phyloP scores from a whole-genome alignment of 2,113 vertebrate genomes.

The Arvicanthis niloticus region DNA sequence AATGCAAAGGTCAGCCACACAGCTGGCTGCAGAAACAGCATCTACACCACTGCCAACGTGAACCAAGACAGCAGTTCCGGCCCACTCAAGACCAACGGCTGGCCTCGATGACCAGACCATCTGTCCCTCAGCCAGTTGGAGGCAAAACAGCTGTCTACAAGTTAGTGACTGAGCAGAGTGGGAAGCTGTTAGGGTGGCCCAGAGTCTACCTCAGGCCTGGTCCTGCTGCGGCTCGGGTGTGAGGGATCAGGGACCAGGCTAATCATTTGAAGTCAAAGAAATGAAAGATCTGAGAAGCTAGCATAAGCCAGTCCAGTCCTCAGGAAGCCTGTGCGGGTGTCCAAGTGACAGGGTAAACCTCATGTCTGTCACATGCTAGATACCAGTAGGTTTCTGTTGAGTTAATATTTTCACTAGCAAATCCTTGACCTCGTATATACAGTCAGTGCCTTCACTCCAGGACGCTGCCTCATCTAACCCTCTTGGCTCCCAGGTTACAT shows the following conservation, averaged over 20 bases:
- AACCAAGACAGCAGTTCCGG: background rate
- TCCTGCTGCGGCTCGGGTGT: background rate
- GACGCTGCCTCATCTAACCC: background rate
- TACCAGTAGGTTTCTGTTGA: background rate
- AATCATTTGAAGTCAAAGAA: background rate
- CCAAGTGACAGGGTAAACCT: background rate
- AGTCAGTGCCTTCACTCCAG: background rate
- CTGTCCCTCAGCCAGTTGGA: background rate
- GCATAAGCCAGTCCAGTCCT: background rate
- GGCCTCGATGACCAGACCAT: background rate
- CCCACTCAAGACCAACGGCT: background rate
- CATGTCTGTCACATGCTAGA: background rate
- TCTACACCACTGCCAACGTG: background rate
- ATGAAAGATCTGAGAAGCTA: background rate
- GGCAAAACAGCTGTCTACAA: background rate
- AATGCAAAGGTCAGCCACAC: background rate
- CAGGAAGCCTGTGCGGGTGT: background rate
- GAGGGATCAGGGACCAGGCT: background rate
- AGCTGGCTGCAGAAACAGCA: background rate
- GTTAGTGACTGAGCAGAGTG: background rate
- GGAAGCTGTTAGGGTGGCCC: background rate
- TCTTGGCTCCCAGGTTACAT: background rate
- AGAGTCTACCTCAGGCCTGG: background rate
- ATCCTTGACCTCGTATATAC: background rate
- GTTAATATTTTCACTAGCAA: background rate